Evolutionary conservation across 2,888 invertebrate species (phyloP), one percentile per base, ranked within the genome.

Genomic region (Atherix ibis): DNA sequence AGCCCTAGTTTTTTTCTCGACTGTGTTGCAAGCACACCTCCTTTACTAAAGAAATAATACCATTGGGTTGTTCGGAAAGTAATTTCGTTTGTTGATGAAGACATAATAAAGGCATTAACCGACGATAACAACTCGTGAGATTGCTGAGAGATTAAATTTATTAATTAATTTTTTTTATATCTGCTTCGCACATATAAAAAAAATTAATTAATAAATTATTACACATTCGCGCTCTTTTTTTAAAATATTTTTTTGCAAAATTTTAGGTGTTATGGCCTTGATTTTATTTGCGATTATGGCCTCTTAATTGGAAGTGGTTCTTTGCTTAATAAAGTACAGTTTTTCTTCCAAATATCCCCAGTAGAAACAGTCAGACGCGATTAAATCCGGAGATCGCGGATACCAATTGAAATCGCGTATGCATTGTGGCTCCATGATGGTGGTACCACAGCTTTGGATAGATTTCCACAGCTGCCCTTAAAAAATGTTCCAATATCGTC

Each of bases 261-360:
- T 33, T 33, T 33, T 27, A 26, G 26, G 27, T 33, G 26, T 26
- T 12, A 33, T 26, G 33, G 18, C 18, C 18, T 12, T 10, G 17
- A 33, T 33, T 27, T 33, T n/a, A 26, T 33, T 25, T 4, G n/a
- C 18, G 18, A 27, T 36, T 15, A 32, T 36, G 18, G 25, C 27
- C 28, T 36, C 29, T 17, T 24, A 16, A 6, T 32, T 28, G 12
- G 17, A 9, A 18, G 24, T 32, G 32, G 15, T 36, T 25, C 13
- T 31, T 36, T 27, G 32, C 19, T 28, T 35, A 18, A 32, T 36
- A 24, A 34, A n/a, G 15, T 27, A 27, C 18, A 33, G 22, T 24
- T n/a, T 24, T 28, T 34, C 29, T 36, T 36, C 33, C 14, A 36
- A 33, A 39, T 27, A 36, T 17, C n/a, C 34, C 30, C 32, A 30